Percentiles rank a stretch among this genome's conserved stretches.
Evolutionary conservation across 2,113 vertebrate species (phyloP).

Genomic region (Rostratula benghalensis): DNA sequence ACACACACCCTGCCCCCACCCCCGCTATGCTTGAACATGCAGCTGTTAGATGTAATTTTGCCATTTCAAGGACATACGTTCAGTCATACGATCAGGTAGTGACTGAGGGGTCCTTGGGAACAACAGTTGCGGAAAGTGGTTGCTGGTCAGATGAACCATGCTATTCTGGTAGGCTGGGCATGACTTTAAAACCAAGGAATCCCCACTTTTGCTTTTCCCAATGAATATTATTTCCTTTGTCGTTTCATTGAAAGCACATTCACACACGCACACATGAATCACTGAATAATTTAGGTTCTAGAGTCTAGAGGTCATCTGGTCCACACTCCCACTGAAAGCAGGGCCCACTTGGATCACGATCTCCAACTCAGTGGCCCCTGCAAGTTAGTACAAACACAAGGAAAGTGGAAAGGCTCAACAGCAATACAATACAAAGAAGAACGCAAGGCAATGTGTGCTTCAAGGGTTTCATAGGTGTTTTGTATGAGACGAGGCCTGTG

Average conservation of each 20-base stretch:
- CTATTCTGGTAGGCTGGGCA: background rate
- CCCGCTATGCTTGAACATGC: background rate
- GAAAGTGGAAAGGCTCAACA: background rate
- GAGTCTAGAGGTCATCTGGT: background rate
- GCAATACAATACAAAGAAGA: background rate
- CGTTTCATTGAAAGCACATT: background rate
- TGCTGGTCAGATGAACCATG: background rate
- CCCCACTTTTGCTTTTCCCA: background rate
- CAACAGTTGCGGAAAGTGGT: background rate
- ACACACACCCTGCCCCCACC: background rate
- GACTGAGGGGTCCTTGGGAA: background rate
- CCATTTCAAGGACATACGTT: accelerated
- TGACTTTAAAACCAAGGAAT: background rate
- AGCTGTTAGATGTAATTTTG: background rate
- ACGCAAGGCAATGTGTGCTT: background rate
- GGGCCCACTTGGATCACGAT: background rate
- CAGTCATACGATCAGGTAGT: background rate
- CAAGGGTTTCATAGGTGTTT: background rate
- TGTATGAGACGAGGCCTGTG: background rate
- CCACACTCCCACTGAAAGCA: background rate
- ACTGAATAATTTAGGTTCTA: background rate
- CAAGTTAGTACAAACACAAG: background rate
- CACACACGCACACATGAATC: background rate
- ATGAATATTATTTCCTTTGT: background rate
- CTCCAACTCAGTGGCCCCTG: background rate